Evolutionary conservation across 2,888 invertebrate genomes (phyloP).

Genomic region (Drosophila setosimentum): DNA sequence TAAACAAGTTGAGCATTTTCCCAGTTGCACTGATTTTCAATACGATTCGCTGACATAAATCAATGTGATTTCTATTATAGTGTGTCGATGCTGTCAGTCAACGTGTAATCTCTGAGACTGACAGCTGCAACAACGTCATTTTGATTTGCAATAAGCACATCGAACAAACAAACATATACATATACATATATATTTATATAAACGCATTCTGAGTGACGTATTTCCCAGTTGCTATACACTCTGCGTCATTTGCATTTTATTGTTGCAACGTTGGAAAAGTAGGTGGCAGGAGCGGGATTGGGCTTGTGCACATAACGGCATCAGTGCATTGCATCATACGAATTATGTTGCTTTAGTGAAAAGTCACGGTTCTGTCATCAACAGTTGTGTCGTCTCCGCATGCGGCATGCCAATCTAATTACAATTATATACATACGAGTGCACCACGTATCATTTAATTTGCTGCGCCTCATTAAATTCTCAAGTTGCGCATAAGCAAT

Average conservation of each 20-base stretch:
- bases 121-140: constrained; percentile 49
- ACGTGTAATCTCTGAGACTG: constrained; percentile 28
- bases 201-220: constrained; percentile 1
- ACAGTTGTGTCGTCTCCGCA: constrained; percentile 7
- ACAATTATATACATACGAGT: constrained; percentile 39
- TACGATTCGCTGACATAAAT: constrained; percentile 11
- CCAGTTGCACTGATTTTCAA: neutral
- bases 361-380: constrained; percentile 10
- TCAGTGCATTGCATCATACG: neutral
- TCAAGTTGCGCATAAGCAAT: no score
- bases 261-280: neutral
- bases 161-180: neutral
- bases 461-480: constrained; percentile 27
- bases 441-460: neutral
- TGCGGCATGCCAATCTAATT: constrained; percentile 29
- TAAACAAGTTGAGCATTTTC: neutral
- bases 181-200: neutral
- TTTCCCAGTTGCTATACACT: neutral
- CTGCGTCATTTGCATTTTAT: constrained; percentile 2
- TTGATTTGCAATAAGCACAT: constrained; percentile 17
- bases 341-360: constrained; percentile 20
- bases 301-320: neutral
- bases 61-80: constrained; percentile 12
- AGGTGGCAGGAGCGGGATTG: neutral
- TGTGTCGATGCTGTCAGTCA: constrained; percentile 5